These are phyloP conservation scores for Enteromius paludinosus DNA, from an alignment of 2,797 vertebrate genomes.

Conservation along the genomic window DNA sequence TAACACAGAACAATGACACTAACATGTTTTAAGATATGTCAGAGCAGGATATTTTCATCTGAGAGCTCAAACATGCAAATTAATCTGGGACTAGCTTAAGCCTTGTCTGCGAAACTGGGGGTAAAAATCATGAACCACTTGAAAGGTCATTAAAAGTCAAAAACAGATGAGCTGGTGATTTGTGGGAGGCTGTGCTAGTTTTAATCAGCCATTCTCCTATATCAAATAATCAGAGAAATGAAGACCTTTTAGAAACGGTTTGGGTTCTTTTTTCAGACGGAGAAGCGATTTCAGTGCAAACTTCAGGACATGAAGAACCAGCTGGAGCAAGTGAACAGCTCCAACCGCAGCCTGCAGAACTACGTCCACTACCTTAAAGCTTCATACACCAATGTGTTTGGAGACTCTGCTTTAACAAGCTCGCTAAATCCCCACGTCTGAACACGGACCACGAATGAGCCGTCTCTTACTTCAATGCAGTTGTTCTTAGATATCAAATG, in stretches of 20 bases:
- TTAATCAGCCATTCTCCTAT: too few species aligned
- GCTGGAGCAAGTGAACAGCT: conserved; percentile 90
- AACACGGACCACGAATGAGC: neutral
- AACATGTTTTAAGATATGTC: too few species aligned
- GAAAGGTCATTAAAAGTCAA: neutral
- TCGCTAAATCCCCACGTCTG: conserved; percentile 49
- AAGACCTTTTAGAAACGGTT: neutral
- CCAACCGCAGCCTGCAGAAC: conserved; percentile 92
- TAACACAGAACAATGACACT: too few species aligned
- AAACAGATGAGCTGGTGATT: neutral
- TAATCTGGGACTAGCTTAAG: too few species aligned
- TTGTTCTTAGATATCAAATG: neutral
- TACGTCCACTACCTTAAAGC: conserved; percentile 93
- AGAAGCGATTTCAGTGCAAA: conserved; percentile 84
- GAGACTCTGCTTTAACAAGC: conserved; percentile 80
- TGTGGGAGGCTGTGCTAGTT: neutral
- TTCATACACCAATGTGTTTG: conserved; percentile 89
- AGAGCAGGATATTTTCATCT: too few species aligned
- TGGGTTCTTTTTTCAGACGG: conserved; percentile 75
- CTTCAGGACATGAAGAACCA: conserved; percentile 89
- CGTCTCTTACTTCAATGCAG: neutral
- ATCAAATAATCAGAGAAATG: neutral
- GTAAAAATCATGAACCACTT: neutral
- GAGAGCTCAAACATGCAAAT: too few species aligned
- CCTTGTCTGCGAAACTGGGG: too few species aligned